phyloP scores from a whole-genome alignment of 2,797 vertebrate genomes.

The Gobio occitaniae region DNA sequence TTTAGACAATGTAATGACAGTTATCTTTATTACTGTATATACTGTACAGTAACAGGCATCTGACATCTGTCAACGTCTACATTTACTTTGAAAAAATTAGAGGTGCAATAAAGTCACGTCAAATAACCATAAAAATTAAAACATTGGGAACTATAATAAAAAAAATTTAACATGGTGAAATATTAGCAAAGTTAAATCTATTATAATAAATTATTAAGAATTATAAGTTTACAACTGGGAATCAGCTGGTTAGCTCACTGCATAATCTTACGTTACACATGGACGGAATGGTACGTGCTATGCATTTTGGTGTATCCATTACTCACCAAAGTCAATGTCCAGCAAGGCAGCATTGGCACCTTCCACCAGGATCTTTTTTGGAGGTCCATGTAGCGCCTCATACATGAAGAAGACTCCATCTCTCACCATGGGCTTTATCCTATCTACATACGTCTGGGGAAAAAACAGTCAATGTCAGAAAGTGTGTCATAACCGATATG shows the following conservation, averaged over 20 bases:
- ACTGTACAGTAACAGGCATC: background rate
- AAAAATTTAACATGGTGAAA: background rate
- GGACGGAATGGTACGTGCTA: conserved; percentile 4
- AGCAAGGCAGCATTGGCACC: conserved; percentile 96
- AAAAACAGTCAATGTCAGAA: background rate
- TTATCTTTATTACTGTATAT: background rate
- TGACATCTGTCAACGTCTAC: background rate
- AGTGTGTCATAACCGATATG: background rate
- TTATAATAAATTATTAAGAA: conserved; percentile 52
- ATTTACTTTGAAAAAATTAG: background rate
- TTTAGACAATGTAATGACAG: background rate
- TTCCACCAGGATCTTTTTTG: conserved; percentile 97
- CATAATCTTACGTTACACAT: conserved; percentile 15
- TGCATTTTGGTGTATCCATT: conserved; percentile 8
- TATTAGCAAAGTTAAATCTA: background rate
- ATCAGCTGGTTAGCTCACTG: conserved; percentile 19
- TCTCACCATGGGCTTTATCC: conserved; percentile 95
- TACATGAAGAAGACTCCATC: conserved; percentile 98
- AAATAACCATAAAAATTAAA: background rate
- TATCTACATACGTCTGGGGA: conserved; percentile 86
- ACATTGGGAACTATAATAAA: background rate
- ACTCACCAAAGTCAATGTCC: conserved; percentile 98
- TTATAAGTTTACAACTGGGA: conserved; percentile 66
- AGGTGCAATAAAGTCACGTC: background rate
- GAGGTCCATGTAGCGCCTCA: conserved; percentile 92